Conservation (phyloP, 2,888 invertebrate genomes). For the Eupithecia subfuscata region DNA sequence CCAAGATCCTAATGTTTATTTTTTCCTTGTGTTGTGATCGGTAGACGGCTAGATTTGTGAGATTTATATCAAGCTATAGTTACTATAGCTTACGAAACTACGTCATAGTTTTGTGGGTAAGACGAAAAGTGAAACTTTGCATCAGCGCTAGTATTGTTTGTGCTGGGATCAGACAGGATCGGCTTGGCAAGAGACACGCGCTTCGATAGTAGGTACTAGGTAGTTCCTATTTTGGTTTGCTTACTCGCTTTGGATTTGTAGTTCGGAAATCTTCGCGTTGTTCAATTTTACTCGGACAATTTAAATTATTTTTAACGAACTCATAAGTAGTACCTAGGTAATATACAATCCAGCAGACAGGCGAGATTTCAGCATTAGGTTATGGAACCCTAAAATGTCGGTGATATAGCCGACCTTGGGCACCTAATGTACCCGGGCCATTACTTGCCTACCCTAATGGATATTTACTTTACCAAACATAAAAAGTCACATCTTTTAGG, state of each 20-base stretch:
- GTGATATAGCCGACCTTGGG: slow-evolving; percentile 60
- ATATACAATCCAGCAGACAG: neutral
- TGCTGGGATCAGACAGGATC: neutral
- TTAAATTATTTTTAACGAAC: neutral
- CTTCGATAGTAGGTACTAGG: neutral
- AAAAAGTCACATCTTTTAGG: slow-evolving; percentile 67
- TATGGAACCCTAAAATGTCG: slow-evolving; percentile 47
- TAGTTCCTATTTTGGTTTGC: neutral
- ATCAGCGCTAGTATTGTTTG: neutral
- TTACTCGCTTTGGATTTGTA: neutral
- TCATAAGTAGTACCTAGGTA: neutral
- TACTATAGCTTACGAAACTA: neutral
- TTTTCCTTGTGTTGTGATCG: neutral
- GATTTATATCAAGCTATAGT: neutral
- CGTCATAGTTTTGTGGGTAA: neutral
- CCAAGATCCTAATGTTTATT: neutral
- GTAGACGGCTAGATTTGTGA: neutral
- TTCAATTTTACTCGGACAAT: neutral
- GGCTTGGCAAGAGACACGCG: neutral
- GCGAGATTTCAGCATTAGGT: slow-evolving; percentile 1
- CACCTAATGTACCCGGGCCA: slow-evolving; percentile 67
- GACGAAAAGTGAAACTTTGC: neutral
- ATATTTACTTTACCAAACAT: slow-evolving; percentile 72
- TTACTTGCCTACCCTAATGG: slow-evolving; percentile 73
- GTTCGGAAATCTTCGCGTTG: neutral